These are phyloP conservation scores for Protula sp. DNA, from an alignment of 2,888 invertebrate species.

Conservation along the genomic window DNA sequence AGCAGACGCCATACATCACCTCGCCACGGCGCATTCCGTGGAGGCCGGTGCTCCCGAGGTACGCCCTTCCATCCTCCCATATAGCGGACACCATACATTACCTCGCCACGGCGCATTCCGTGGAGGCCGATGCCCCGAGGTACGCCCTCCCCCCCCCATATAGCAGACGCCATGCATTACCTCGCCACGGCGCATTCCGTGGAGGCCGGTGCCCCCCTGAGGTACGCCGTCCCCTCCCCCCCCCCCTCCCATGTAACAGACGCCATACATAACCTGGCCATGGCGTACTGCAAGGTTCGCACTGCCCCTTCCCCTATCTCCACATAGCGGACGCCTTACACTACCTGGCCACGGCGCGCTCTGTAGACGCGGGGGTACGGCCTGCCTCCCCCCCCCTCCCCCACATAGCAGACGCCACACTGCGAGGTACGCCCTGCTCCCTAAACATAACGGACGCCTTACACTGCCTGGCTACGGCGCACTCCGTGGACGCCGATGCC, in stretches of 20 bases:
- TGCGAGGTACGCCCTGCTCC: slow-evolving; percentile 82
- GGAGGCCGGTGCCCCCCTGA: slow-evolving; percentile 85
- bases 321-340: slow-evolving; percentile 91
- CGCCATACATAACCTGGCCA: slow-evolving; percentile 88
- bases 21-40: slow-evolving; percentile 86
- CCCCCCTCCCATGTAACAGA: slow-evolving; percentile 91
- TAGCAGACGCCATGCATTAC: slow-evolving; percentile 89
- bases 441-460: slow-evolving; percentile 91
- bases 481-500: slow-evolving; percentile 81
- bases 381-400: no score
- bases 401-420: slow-evolving; percentile 89
- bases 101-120: slow-evolving; percentile 83
- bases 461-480: slow-evolving; percentile 87
- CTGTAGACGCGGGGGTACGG: slow-evolving; percentile 81
- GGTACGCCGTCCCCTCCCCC: no score
- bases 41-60: slow-evolving; percentile 86
- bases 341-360: slow-evolving; percentile 87
- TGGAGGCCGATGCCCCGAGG: slow-evolving; percentile 85
- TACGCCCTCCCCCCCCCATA: no score
- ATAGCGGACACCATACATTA: slow-evolving; percentile 90
- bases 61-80: no score
- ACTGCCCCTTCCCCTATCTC: no score
- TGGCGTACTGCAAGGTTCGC: slow-evolving; percentile 84
- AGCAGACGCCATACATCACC: slow-evolving; percentile 86
- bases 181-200: slow-evolving; percentile 87